Conservation (phyloP, 2,797 vertebrate species). For the Octomys mimax region DNA sequence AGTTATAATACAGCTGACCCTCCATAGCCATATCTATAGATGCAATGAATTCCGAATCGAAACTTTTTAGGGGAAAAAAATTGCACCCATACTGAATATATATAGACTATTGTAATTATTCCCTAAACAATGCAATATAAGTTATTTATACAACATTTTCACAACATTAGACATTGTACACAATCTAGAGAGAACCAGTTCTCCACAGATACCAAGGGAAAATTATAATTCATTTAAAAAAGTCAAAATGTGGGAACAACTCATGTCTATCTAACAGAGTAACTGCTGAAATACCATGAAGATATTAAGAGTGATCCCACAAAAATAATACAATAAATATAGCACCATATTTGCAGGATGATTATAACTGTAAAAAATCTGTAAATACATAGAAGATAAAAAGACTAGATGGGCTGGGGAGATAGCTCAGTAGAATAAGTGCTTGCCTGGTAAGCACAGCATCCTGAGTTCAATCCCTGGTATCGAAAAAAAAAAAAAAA, state of each 20-base stretch:
- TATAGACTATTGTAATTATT: background rate
- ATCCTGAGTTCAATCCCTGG: no score
- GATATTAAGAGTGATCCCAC: conserved; percentile 55
- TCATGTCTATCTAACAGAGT: background rate
- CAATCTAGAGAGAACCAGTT: background rate
- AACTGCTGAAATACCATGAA: conserved; percentile 3
- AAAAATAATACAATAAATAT: background rate
- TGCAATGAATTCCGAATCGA: background rate
- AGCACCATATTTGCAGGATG: background rate
- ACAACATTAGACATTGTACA: background rate
- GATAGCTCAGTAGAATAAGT: no score
- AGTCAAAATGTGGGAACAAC: conserved; percentile 41
- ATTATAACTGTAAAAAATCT: conserved; percentile 49
- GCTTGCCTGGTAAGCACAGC: no score
- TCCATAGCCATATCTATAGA: no score
- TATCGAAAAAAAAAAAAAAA: no score
- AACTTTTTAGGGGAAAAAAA: background rate
- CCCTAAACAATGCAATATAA: background rate
- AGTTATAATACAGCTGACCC: background rate
- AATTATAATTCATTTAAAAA: background rate
- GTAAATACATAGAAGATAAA: background rate
- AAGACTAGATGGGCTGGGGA: background rate
- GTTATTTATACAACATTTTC: background rate
- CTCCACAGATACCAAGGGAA: background rate
- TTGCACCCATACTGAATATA: background rate